phyloP scores from a whole-genome alignment of 2,888 invertebrate genomes.

The Therioaphis trifolii region DNA sequence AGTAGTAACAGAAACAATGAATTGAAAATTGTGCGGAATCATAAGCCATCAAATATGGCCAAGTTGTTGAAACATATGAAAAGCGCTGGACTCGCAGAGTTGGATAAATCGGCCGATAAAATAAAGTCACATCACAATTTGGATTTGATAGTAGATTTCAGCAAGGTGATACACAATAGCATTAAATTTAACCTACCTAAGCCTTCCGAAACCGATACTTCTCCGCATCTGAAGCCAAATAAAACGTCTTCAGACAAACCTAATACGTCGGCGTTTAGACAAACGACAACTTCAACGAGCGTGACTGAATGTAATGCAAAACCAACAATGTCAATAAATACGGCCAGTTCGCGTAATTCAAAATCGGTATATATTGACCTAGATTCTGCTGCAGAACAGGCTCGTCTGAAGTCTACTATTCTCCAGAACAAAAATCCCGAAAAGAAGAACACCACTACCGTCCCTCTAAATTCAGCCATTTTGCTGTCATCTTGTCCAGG shows the following conservation, averaged over 20 bases:
- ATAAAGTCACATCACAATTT: not conserved
- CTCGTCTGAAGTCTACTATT: slow-evolving; percentile 25
- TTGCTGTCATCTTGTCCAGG: slow-evolving; percentile 43
- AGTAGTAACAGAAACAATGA: not conserved
- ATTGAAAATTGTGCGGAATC: not conserved
- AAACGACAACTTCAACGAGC: no score
- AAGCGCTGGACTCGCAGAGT: not conserved
- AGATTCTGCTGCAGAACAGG: slow-evolving; percentile 38
- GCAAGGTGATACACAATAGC: not conserved
- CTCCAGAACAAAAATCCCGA: slow-evolving; percentile 2
- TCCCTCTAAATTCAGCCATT: slow-evolving; percentile 11
- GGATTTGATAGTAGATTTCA: not conserved
- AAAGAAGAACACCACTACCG: not conserved
- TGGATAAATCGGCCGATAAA: not conserved
- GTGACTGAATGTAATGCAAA: not conserved
- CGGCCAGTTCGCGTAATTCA: not conserved
- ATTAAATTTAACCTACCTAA: not conserved
- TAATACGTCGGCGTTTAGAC: no score
- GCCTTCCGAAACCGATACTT: not conserved
- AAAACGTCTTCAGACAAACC: not conserved
- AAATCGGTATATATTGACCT: slow-evolving; percentile 34
- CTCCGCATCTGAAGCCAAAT: not conserved
- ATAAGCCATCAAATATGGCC: not conserved
- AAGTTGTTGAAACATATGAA: not conserved
- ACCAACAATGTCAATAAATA: not conserved